phyloP scores from a whole-genome alignment of 2,888 invertebrate species.

The Pasiphila rectangulata region DNA sequence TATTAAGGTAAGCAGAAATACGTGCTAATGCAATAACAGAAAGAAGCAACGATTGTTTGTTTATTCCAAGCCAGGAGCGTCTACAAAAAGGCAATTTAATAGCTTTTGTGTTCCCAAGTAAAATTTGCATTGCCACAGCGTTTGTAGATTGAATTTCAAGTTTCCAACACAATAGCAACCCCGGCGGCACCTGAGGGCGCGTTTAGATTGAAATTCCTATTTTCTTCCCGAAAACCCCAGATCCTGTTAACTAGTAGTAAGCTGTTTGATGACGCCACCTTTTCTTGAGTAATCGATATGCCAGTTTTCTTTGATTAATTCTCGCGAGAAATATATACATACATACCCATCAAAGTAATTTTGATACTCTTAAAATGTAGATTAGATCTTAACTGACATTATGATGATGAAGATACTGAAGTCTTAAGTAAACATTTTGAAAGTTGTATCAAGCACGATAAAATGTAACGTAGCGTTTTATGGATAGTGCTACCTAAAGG shows the following conservation, averaged over 20 bases:
- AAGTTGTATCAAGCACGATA: not conserved
- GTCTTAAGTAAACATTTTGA: not conserved
- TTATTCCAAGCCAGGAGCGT: constrained; percentile 5
- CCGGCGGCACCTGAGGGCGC: constrained; percentile 63
- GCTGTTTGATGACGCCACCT: constrained; percentile 65
- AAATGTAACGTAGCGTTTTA: not conserved
- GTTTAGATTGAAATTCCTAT: constrained; percentile 75
- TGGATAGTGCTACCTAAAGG: not conserved
- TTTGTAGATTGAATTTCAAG: constrained; percentile 45
- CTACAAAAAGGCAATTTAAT: constrained; percentile 7
- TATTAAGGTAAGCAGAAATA: not conserved
- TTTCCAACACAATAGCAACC: constrained; percentile 43
- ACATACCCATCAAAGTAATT: too few relatives aligned
- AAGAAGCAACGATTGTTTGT: constrained; percentile 2
- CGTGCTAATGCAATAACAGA: constrained; percentile 4
- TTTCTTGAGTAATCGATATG: constrained; percentile 29
- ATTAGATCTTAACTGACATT: too few relatives aligned
- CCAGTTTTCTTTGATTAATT: not conserved
- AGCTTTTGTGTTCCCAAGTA: constrained; percentile 16
- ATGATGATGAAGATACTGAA: too few relatives aligned
- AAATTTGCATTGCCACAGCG: constrained; percentile 21
- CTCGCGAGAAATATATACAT: too few relatives aligned
- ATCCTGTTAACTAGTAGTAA: constrained; percentile 48
- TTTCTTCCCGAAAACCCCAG: constrained; percentile 60
- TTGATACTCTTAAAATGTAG: too few relatives aligned